Percentiles rank a stretch among this genome's conserved stretches.
phyloP scores from a whole-genome alignment of 2,888 invertebrate species.

The Alloplasta piceator region DNA sequence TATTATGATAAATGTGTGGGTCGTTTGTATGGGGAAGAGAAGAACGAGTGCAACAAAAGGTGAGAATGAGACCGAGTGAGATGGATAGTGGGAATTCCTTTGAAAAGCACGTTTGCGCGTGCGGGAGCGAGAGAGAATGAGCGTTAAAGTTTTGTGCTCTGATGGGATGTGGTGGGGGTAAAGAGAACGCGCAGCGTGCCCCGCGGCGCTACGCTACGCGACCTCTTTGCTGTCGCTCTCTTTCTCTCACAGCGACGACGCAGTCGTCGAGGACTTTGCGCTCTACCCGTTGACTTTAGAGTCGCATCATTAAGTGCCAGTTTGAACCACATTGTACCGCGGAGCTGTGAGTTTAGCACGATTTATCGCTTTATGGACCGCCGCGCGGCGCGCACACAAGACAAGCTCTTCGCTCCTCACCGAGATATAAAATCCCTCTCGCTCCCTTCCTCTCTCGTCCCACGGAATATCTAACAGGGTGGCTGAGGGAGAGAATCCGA shows the following conservation, averaged over 20 bases:
- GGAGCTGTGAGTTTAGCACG: conserved; percentile 74
- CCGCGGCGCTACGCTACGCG: conserved; percentile 18
- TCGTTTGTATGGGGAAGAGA: not conserved
- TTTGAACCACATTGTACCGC: conserved; percentile 69
- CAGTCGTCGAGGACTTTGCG: conserved; percentile 35
- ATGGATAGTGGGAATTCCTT: conserved; percentile 56
- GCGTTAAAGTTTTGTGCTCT: conserved; percentile 42
- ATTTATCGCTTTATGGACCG: conserved; percentile 80
- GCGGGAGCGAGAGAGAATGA: conserved; percentile 1
- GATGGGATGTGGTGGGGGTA: not conserved
- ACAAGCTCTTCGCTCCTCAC: conserved; percentile 39
- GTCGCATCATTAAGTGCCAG: conserved; percentile 76
- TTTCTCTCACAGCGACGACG: conserved; percentile 50
- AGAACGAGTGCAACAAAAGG: conserved; percentile 52
- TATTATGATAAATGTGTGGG: conserved; percentile 31
- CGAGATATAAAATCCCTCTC: not conserved
- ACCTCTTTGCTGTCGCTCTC: conserved; percentile 16
- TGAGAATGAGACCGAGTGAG: conserved; percentile 51
- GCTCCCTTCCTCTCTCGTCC: conserved; percentile 24
- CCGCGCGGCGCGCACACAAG: conserved; percentile 67
- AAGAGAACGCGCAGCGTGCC: too few relatives aligned
- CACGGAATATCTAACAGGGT: conserved; percentile 62
- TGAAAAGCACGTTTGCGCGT: conserved; percentile 25
- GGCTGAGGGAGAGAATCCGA: conserved; percentile 39
- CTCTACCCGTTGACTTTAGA: conserved; percentile 62